phyloP scores from a whole-genome alignment of 2,797 vertebrate genomes.

The Eutrigla gurnardus region DNA sequence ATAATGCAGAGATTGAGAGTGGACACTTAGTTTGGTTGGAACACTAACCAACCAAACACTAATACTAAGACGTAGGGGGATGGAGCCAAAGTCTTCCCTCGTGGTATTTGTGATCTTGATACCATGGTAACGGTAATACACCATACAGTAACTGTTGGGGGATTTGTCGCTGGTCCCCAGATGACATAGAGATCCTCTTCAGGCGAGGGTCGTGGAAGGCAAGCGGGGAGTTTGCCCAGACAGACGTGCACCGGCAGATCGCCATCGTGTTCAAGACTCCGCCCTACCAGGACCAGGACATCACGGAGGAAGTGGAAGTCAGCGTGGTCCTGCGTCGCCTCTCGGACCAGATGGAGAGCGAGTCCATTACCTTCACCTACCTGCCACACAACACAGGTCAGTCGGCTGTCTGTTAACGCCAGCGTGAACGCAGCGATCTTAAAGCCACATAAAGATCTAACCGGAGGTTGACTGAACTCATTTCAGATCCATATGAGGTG shows the following conservation, averaged over 20 bases:
- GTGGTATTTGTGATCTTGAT: no score
- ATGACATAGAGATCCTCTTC: slow-evolving; percentile 94
- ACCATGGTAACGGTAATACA: not conserved
- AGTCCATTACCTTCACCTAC: slow-evolving; percentile 88
- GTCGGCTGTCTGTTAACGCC: slow-evolving; percentile 16
- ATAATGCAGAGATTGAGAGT: no score
- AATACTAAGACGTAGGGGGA: not conserved
- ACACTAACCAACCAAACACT: no score
- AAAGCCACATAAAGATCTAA: not conserved
- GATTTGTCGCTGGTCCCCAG: slow-evolving; percentile 66
- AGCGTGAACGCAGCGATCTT: not conserved
- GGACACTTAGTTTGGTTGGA: not conserved
- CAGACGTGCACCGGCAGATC: slow-evolving; percentile 94
- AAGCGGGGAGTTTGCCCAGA: slow-evolving; percentile 92
- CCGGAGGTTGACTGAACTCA: not conserved
- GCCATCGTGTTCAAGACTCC: slow-evolving; percentile 94
- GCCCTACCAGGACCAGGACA: slow-evolving; percentile 89
- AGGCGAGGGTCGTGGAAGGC: slow-evolving; percentile 88
- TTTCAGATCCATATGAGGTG: slow-evolving; percentile 86
- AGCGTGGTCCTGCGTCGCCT: slow-evolving; percentile 87
- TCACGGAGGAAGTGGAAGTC: slow-evolving; percentile 87
- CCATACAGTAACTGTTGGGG: not conserved
- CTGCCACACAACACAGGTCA: slow-evolving; percentile 88
- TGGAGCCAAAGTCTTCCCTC: not conserved
- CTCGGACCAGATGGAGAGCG: slow-evolving; percentile 93